Percentiles rank a stretch among this genome's conserved stretches.
These are phyloP conservation scores for Psittacula derbiana DNA, from an alignment of 2,797 vertebrate genomes.

Conservation along the genomic window DNA sequence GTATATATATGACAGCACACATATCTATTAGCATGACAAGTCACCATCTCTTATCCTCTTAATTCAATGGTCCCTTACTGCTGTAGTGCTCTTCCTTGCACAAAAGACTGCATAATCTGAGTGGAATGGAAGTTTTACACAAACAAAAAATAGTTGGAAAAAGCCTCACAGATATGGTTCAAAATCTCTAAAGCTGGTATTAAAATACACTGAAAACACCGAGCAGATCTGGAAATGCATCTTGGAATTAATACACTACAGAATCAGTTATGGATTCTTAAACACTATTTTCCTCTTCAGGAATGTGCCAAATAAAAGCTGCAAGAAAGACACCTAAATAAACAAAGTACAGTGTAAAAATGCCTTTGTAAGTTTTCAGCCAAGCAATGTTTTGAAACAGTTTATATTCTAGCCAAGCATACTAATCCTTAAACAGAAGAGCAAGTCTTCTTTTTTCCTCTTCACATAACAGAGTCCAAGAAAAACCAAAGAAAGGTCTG, in stretches of 20 bases:
- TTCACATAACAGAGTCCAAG: slow-evolving; percentile 9
- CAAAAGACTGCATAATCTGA: background rate
- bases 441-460: background rate
- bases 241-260: slow-evolving; percentile 32
- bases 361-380: slow-evolving; percentile 4
- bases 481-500: background rate
- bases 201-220: slow-evolving; percentile 53
- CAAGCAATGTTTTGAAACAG: slow-evolving; percentile 32
- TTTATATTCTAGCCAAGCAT: slow-evolving; percentile 28
- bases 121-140: background rate
- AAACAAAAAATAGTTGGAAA: background rate
- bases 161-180: background rate
- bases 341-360: slow-evolving; percentile 52
- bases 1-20: background rate
- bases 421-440: slow-evolving; percentile 20
- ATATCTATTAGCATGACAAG: background rate
- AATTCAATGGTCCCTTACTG: background rate
- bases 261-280: slow-evolving; percentile 26
- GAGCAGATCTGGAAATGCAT: slow-evolving; percentile 57
- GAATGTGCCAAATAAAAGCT: slow-evolving; percentile 62
- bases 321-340: slow-evolving; percentile 55
- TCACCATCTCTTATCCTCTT: background rate
- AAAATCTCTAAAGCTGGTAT: slow-evolving; percentile 39
- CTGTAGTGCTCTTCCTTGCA: background rate
- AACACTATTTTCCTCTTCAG: slow-evolving; percentile 45